Evolutionary conservation across 2,888 invertebrate species (phyloP).

Genomic region (Camptogramma bilineatum): DNA sequence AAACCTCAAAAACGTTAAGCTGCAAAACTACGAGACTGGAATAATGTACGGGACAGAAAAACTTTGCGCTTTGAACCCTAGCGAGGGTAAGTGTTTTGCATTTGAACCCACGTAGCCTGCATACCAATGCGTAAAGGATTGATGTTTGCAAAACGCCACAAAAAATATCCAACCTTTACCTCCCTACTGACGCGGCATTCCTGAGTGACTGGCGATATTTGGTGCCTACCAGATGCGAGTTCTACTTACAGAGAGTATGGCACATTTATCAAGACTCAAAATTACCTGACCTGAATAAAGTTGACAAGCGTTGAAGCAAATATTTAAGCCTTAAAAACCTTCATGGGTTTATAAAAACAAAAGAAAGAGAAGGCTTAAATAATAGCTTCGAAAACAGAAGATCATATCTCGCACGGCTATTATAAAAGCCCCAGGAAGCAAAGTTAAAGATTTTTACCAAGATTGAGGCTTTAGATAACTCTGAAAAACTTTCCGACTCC

Average conservation of each 20-base stretch:
- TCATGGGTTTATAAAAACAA: background rate
- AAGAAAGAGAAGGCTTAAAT: constrained; percentile 6
- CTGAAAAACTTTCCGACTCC: constrained; percentile 65
- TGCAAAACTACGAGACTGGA: constrained; percentile 81
- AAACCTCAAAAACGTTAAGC: constrained; percentile 82
- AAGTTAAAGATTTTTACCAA: constrained; percentile 71
- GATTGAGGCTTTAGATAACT: constrained; percentile 74
- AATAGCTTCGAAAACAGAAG: constrained; percentile 17
- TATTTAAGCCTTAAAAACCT: background rate
- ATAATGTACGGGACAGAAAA: constrained; percentile 83
- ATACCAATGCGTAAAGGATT: constrained; percentile 82
- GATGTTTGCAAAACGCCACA: constrained; percentile 70
- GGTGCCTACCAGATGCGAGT: constrained; percentile 17
- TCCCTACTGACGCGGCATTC: constrained; percentile 44
- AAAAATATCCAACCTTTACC: constrained; percentile 59
- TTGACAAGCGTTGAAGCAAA: background rate
- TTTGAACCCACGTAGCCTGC: constrained; percentile 76
- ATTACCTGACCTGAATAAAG: background rate
- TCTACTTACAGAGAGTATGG: constrained; percentile 8
- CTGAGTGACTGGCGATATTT: constrained; percentile 42
- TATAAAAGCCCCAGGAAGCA: constrained; percentile 66
- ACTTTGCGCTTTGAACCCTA: constrained; percentile 82
- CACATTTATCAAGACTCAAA: constrained; percentile 2
- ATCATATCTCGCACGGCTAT: constrained; percentile 42
- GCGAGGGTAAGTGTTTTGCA: constrained; percentile 83